phyloP scores from a whole-genome alignment of 2,113 vertebrate species.

The Clarias magur region DNA sequence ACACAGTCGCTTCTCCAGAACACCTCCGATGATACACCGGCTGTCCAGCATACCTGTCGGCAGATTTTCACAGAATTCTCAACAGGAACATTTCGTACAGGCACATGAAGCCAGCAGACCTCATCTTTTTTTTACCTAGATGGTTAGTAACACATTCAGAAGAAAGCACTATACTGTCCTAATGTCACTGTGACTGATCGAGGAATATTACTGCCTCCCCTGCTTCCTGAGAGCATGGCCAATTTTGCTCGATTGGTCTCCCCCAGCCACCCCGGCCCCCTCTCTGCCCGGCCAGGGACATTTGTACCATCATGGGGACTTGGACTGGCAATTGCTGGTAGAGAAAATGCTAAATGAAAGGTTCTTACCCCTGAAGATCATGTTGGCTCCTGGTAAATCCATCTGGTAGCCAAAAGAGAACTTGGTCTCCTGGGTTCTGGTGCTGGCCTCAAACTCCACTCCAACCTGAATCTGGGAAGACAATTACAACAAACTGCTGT shows the following conservation, averaged over 20 bases:
- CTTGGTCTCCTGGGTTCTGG: slow-evolving; percentile 89
- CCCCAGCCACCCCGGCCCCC: no score
- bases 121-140: no score
- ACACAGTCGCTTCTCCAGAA: slow-evolving; percentile 90
- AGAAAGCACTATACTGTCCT: no score
- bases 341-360: neutral
- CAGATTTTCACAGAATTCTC: neutral
- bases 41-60: slow-evolving; percentile 88
- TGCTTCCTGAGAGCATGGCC: no score
- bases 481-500: neutral
- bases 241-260: no score
- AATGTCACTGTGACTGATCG: no score
- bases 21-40: slow-evolving; percentile 90
- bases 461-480: slow-evolving; percentile 85
- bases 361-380: slow-evolving; percentile 86
- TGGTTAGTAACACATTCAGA: no score
- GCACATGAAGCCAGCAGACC: no score
- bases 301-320: no score
- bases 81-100: neutral
- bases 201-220: no score
- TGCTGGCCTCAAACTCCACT: slow-evolving; percentile 96
- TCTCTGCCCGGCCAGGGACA: no score
- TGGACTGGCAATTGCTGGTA: no score
- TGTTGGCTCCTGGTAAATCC: slow-evolving; percentile 86
- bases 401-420: slow-evolving; percentile 95